Conservation (phyloP, 1,140 invertebrate genomes). For the Dysdera silvatica region DNA sequence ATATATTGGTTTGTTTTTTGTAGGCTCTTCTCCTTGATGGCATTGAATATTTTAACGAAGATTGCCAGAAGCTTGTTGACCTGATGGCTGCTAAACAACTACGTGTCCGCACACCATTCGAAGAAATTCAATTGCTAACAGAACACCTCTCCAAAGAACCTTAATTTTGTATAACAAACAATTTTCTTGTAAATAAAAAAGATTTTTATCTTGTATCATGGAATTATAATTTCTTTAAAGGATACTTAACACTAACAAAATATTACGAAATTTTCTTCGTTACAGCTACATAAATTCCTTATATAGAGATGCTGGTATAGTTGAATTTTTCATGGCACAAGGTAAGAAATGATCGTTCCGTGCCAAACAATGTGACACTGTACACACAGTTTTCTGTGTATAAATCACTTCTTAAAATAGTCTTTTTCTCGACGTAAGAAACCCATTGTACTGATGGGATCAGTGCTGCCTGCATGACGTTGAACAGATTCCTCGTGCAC, state of each 20-base stretch:
- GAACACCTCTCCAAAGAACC: conserved; percentile 9
- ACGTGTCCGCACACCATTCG: conserved; percentile 43
- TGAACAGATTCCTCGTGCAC: conserved; percentile 31
- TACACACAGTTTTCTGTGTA: too few species aligned
- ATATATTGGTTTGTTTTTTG: conserved; percentile 20
- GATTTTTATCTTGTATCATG: not conserved
- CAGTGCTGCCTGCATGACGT: conserved; percentile 25
- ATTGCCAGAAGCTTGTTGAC: conserved; percentile 42
- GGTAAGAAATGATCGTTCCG: too few species aligned
- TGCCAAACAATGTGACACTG: too few species aligned
- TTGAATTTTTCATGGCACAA: too few species aligned
- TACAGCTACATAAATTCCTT: not conserved
- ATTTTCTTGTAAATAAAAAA: not conserved
- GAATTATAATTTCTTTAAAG: not conserved
- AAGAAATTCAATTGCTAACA: conserved; percentile 46
- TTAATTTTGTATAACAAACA: not conserved
- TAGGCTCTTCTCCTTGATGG: conserved; percentile 45
- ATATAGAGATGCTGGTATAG: not conserved
- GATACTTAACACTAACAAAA: not conserved
- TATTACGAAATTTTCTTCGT: not conserved
- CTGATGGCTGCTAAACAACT: conserved; percentile 47
- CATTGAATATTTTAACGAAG: conserved; percentile 39
- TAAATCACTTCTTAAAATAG: conserved; percentile 22
- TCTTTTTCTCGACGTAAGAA: conserved; percentile 33
- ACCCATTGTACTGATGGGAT: conserved; percentile 33